Percentiles rank a stretch among this genome's conserved stretches.
These are phyloP conservation scores for Ethmia dodecea DNA, from an alignment of 2,888 invertebrate genomes.

Conservation along the genomic window DNA sequence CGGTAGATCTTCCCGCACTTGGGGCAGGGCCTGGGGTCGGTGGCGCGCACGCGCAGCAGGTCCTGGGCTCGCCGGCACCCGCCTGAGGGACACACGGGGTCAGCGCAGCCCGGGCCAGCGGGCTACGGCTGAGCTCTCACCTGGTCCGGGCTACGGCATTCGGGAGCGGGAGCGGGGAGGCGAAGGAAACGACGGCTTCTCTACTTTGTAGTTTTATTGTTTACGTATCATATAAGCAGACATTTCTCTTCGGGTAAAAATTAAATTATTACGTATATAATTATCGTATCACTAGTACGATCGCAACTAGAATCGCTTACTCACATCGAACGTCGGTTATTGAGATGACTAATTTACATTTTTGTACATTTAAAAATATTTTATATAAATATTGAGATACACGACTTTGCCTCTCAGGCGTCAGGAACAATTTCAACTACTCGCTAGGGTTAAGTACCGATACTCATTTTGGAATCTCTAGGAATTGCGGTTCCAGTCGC, in stretches of 20 bases:
- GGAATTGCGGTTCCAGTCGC: conserved; percentile 59
- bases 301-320: conserved; percentile 75
- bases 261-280: conserved; percentile 76
- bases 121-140: too few species aligned
- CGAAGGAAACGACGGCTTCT: conserved; percentile 27
- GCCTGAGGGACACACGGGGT: conserved; percentile 30
- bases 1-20: conserved; percentile 96
- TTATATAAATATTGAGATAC: conserved; percentile 64
- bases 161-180: conserved; percentile 6
- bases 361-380: conserved; percentile 55
- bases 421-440: conserved; percentile 77
- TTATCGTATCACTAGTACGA: conserved; percentile 75
- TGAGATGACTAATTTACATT: conserved; percentile 62
- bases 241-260: conserved; percentile 73
- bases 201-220: conserved; percentile 77
- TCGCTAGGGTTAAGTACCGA: conserved; percentile 56
- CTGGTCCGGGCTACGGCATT: too few species aligned
- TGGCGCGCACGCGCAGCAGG: conserved; percentile 91
- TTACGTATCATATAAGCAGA: conserved; percentile 72
- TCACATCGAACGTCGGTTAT: conserved; percentile 76
- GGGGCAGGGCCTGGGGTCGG: conserved; percentile 94
- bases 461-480: conserved; percentile 57
- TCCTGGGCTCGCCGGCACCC: conserved; percentile 89
- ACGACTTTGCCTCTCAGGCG: conserved; percentile 72
- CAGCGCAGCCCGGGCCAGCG: too few species aligned